Evolutionary conservation across 2,888 invertebrate genomes (phyloP).

Genomic region (Aleiodes alternator): DNA sequence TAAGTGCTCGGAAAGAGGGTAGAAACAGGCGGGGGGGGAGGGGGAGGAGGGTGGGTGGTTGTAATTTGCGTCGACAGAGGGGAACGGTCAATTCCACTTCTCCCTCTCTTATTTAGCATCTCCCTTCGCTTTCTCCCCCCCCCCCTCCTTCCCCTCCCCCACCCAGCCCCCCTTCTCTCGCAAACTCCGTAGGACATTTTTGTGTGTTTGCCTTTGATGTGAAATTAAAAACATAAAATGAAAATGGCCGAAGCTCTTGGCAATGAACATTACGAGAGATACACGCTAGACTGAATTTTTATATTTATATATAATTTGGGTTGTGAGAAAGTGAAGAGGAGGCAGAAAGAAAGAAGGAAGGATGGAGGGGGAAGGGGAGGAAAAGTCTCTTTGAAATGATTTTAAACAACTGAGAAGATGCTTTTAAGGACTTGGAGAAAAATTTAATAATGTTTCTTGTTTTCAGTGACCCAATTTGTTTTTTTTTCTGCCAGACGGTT

Average conservation of each 20-base stretch:
- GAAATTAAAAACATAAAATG: conserved; percentile 62
- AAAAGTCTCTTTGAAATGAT: too few species aligned
- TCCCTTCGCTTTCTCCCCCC: background rate
- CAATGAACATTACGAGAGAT: conserved; percentile 1
- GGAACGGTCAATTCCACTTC: conserved; percentile 35
- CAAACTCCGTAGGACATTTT: conserved; percentile 17
- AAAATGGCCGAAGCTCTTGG: conserved; percentile 30
- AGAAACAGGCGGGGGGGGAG: background rate
- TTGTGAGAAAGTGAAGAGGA: background rate
- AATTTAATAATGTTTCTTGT: too few species aligned
- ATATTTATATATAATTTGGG: background rate
- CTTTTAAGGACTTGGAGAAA: too few species aligned
- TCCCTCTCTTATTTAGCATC: conserved; percentile 16
- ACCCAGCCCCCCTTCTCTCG: background rate
- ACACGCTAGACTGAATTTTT: conserved; percentile 32
- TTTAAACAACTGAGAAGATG: too few species aligned
- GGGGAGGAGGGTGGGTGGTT: conserved; percentile 14
- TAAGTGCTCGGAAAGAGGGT: conserved; percentile 20
- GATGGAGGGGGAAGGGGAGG: too few species aligned
- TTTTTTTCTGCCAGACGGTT: too few species aligned
- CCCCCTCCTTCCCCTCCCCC: too few species aligned
- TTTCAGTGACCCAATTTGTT: too few species aligned
- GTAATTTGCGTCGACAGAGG: conserved; percentile 52
- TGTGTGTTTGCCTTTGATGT: conserved; percentile 57
- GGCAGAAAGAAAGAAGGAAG: too few species aligned